phyloP scores from a whole-genome alignment of 1,140 invertebrate species.

The Macrosteles quadrilineatus region DNA sequence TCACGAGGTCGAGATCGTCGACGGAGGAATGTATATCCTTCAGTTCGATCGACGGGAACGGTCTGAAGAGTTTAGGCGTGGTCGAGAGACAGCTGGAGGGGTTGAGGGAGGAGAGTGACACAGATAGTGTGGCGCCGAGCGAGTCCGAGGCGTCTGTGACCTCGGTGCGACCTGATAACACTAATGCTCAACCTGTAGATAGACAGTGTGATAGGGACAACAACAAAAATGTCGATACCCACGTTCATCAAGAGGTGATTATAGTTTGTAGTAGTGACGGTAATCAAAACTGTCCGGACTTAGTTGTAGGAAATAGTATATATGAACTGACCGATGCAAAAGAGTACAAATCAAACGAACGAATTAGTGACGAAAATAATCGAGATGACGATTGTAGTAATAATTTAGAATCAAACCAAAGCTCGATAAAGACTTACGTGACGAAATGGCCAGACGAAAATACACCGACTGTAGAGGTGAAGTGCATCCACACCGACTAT shows the following conservation, averaged over 20 bases:
- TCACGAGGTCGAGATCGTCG: slow-evolving; percentile 48
- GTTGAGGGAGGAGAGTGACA: slow-evolving; percentile 56
- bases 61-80: slow-evolving; percentile 52
- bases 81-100: slow-evolving; percentile 50
- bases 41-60: slow-evolving; percentile 48
- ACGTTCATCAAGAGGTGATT: too few species aligned
- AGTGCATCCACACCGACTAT: slow-evolving; percentile 24
- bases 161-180: neutral
- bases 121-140: slow-evolving; percentile 34
- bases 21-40: slow-evolving; percentile 23
- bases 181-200: neutral
- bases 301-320: neutral
- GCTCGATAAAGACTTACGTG: slow-evolving; percentile 21
- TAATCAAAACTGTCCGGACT: neutral
- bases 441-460: slow-evolving; percentile 27
- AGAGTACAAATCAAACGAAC: slow-evolving; percentile 2
- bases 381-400: slow-evolving; percentile 1
- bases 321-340: neutral
- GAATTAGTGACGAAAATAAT: neutral
- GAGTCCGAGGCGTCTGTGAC: slow-evolving; percentile 18
- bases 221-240: too few species aligned
- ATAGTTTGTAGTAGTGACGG: neutral
- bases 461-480: slow-evolving; percentile 15
- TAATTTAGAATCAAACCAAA: slow-evolving; percentile 14
- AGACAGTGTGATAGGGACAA: neutral